Conservation (phyloP, 1,140 invertebrate genomes). For the Ceratitis capitata region DNA sequence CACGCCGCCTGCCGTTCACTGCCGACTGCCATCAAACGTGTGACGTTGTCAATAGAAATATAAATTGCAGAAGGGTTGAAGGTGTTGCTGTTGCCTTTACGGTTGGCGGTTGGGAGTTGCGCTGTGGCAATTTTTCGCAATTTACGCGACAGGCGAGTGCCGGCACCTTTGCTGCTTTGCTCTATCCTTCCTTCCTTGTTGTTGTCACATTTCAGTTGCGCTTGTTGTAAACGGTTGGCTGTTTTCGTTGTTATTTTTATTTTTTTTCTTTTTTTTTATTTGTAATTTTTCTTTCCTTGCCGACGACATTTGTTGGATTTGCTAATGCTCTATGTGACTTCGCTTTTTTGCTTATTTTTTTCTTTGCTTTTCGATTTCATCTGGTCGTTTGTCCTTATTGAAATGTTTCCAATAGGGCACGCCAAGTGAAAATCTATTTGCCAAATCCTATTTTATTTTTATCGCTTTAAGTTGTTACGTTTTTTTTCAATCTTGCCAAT, state of each 20-base stretch:
- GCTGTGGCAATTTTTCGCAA: constrained; percentile 8
- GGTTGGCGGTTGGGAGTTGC: background rate
- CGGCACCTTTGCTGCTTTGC: background rate
- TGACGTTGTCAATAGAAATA: constrained; percentile 49
- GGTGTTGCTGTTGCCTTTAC: background rate
- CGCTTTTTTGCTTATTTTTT: background rate
- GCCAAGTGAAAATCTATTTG: constrained; percentile 39
- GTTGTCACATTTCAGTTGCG: background rate
- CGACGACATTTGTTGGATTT: constrained; percentile 16
- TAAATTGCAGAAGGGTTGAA: constrained; percentile 2
- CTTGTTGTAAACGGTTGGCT: background rate
- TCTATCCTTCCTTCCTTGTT: no score
- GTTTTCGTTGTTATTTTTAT: no score
- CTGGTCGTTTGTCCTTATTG: constrained; percentile 18
- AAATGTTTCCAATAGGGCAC: background rate
- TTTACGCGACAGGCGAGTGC: constrained; percentile 26
- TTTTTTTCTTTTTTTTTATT: no score
- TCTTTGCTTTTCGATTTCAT: constrained; percentile 21
- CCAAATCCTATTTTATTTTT: constrained; percentile 35
- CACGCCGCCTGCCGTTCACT: background rate
- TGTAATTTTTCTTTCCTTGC: background rate
- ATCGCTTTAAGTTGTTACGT: constrained; percentile 38
- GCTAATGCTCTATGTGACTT: background rate
- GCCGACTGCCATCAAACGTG: background rate
- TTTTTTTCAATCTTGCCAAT: constrained; percentile 26